phyloP scores from a whole-genome alignment of 2,797 vertebrate species.

The Cheirogaleus major region DNA sequence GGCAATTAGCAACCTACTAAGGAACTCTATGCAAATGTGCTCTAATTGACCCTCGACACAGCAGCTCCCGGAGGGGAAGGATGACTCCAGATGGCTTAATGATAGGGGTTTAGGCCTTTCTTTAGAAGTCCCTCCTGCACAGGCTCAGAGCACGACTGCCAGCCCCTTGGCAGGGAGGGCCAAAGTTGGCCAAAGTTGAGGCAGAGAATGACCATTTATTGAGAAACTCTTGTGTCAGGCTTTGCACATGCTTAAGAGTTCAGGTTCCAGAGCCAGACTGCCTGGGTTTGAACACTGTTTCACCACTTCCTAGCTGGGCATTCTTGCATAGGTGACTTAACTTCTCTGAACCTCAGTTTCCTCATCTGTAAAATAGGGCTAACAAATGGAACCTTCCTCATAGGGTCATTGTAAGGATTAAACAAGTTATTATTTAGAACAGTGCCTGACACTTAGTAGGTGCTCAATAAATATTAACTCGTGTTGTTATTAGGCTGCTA shows the following conservation, averaged over 20 bases:
- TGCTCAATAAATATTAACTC: neutral
- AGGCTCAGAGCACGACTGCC: neutral
- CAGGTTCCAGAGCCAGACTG: neutral
- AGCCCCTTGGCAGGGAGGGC: neutral
- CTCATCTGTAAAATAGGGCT: neutral
- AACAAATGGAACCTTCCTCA: neutral
- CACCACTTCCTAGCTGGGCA: neutral
- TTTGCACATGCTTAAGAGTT: neutral
- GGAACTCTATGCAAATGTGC: constrained; percentile 85
- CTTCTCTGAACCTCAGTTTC: neutral
- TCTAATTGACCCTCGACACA: constrained; percentile 83
- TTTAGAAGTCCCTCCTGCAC: constrained; percentile 32
- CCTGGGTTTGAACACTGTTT: neutral
- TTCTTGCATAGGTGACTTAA: neutral
- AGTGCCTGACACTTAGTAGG: neutral
- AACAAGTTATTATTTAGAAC: neutral
- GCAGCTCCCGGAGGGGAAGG: constrained; percentile 75
- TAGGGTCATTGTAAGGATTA: neutral
- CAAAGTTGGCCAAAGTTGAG: neutral
- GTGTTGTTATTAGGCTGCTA: rapidly evolving
- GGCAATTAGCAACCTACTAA: constrained; percentile 85
- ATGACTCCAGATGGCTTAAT: constrained; percentile 85
- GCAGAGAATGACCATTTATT: neutral
- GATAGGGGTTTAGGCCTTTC: constrained; percentile 79
- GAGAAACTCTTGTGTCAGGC: neutral